Percentiles rank a stretch among this genome's conserved stretches.
Evolutionary conservation across 2,113 vertebrate genomes (phyloP).

Genomic region (Nycticorax nycticorax): DNA sequence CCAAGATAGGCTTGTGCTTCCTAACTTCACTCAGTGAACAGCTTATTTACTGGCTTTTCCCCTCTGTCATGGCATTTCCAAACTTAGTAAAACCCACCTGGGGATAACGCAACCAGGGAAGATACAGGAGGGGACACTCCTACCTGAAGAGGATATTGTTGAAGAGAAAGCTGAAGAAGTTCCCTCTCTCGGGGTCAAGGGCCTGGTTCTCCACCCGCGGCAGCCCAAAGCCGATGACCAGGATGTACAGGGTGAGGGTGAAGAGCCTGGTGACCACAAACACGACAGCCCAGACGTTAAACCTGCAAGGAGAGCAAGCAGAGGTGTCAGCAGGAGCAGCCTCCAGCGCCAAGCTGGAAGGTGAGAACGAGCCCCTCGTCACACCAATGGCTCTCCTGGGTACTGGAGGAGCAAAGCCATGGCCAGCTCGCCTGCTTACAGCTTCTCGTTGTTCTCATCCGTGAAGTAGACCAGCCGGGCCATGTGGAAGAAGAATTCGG

Average conservation of each 20-base stretch:
- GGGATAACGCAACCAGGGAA: neutral
- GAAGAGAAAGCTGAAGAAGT: constrained; percentile 77
- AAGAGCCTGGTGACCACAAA: constrained; percentile 91
- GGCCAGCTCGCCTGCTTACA: constrained; percentile 75
- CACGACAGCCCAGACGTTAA: constrained; percentile 89
- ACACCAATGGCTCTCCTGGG: neutral
- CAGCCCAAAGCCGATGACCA: constrained; percentile 93
- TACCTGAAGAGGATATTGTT: constrained; percentile 92
- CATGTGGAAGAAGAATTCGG: constrained; percentile 90
- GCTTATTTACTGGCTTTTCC: neutral
- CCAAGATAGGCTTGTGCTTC: neutral
- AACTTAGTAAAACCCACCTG: neutral
- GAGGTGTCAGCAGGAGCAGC: neutral
- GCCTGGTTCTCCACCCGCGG: constrained; percentile 87
- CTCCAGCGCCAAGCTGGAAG: neutral
- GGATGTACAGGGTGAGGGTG: constrained; percentile 91
- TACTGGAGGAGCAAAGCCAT: accelerated
- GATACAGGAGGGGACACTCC: neutral
- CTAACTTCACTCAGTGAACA: neutral
- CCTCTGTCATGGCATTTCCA: accelerated
- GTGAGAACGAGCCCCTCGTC: neutral
- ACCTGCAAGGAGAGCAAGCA: constrained; percentile 75
- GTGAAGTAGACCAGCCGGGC: constrained; percentile 91
- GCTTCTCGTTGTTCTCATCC: constrained; percentile 93
- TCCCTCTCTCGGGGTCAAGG: constrained; percentile 87